Evolutionary conservation across 1,140 invertebrate species (phyloP), one percentile per base, ranked within the genome.

Genomic region (Drosophila nannoptera): DNA sequence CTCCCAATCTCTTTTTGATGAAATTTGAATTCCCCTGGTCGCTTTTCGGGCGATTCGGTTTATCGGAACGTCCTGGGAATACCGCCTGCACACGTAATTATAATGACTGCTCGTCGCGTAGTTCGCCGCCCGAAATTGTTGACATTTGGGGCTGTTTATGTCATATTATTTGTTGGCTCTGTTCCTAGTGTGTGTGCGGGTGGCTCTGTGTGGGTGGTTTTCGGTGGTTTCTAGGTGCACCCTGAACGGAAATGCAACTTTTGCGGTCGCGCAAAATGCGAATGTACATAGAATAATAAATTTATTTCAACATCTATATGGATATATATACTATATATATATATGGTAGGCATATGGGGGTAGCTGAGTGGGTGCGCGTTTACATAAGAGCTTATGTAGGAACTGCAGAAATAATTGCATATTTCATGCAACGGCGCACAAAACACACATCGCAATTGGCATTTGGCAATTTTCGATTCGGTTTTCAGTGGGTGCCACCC

Each of bases 241-340:
- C 43, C 14, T 55, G 63, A 77, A 73, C 70, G 77, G 70, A 82
- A 81, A 74, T 77, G 74, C 82, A 81, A 81, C 74, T 77, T 80
- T 80, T 77, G 77, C 22, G 77, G 77, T 66, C 31, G 32, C 52
- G 53, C 48, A 40, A 75, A 63, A 73, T 81, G 53, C 69, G 68
- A 82, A 77, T 75, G 67, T 40, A 69, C 46, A 67, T 11, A 50
- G 35, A 62, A 40, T 62, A 53, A 9, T n/a, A 35, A n/a, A 56
- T 55, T 16, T 29, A 48, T 42, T 22, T 22, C 22, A 22, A 22
- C 22, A 46, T 60, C 40, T 11, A 45, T 36, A 50, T 46, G 38
- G 4, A n/a, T 50, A 40, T 33, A 35, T 42, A 59, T 36, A 16
- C 16, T 45, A 45, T n/a, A 22, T 48, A 43, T 43, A 7, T 43